Percentiles rank a stretch among this genome's conserved stretches.
Evolutionary conservation across 2,888 invertebrate species (phyloP).

Genomic region (Scelioninae gen. 1): DNA sequence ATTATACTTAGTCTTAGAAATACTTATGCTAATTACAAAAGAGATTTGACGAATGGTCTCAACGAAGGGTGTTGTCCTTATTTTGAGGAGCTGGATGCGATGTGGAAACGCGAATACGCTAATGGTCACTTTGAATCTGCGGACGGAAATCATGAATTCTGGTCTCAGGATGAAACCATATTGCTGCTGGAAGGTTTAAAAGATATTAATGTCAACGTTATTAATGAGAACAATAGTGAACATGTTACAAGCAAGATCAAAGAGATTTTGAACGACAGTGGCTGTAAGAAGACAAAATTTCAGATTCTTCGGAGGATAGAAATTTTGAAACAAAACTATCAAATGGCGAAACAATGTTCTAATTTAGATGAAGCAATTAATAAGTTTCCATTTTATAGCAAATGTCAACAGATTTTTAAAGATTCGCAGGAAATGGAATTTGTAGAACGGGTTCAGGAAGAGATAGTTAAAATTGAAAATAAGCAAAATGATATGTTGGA

Average conservation of each 20-base stretch:
- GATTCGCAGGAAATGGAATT: background rate
- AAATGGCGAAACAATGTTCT: slow-evolving; percentile 52
- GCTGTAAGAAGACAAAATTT: slow-evolving; percentile 68
- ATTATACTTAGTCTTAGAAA: slow-evolving; percentile 70
- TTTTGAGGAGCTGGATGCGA: slow-evolving; percentile 67
- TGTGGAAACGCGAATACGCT: slow-evolving; percentile 72
- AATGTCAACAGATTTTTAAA: slow-evolving; percentile 72
- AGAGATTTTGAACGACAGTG: slow-evolving; percentile 70
- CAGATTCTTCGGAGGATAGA: slow-evolving; percentile 71
- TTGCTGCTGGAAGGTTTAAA: slow-evolving; percentile 71
- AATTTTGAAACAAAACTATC: slow-evolving; percentile 70
- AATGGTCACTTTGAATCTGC: slow-evolving; percentile 65
- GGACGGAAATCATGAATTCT: slow-evolving; percentile 69
- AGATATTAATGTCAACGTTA: slow-evolving; percentile 68
- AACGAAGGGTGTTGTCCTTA: slow-evolving; percentile 62
- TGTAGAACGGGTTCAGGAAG: no score
- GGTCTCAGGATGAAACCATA: slow-evolving; percentile 74
- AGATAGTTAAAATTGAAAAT: no score
- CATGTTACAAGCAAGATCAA: slow-evolving; percentile 63
- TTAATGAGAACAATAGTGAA: slow-evolving; percentile 63
- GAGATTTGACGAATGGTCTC: slow-evolving; percentile 63
- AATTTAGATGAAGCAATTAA: slow-evolving; percentile 64
- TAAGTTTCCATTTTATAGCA: slow-evolving; percentile 73
- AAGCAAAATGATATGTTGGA: no score
- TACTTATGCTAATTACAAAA: slow-evolving; percentile 71